Evolutionary conservation across 2,797 vertebrate genomes (phyloP).

Genomic region (Typhlichthys eigenmanni): DNA sequence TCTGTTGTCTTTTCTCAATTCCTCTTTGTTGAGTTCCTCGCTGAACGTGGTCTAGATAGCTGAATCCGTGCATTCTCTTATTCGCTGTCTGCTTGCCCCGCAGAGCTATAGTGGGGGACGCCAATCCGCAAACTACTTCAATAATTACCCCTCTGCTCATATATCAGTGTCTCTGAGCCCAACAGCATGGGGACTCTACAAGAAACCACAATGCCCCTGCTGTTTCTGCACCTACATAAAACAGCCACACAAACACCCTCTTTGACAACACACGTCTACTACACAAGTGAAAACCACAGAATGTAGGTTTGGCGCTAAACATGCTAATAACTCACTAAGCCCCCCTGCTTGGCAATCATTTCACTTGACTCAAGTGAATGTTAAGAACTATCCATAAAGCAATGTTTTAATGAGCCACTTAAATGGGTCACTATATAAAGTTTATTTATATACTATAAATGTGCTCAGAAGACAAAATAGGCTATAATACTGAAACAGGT

Average conservation of each 20-base stretch:
- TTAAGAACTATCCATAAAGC: conserved; percentile 39
- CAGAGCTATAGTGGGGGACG: conserved; percentile 29
- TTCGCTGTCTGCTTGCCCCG: conserved; percentile 34
- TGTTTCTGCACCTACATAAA: conserved; percentile 59
- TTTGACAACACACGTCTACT: conserved; percentile 54
- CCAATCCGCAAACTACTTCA: conserved; percentile 57
- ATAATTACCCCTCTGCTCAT: conserved; percentile 65
- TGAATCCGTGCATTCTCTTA: conserved; percentile 34
- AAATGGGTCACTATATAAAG: conserved; percentile 27
- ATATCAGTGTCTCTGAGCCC: conserved; percentile 55
- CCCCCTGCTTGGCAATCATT: conserved; percentile 41
- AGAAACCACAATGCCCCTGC: conserved; percentile 59
- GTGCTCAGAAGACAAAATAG: conserved; percentile 30
- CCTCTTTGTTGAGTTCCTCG: conserved; percentile 4
- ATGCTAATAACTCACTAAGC: conserved; percentile 39
- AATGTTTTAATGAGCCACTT: conserved; percentile 43
- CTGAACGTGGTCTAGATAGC: conserved; percentile 8
- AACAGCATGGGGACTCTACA: conserved; percentile 39
- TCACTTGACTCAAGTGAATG: conserved; percentile 47
- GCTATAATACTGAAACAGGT: conserved; percentile 21
- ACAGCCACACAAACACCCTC: conserved; percentile 45
- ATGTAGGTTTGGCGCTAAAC: conserved; percentile 53
- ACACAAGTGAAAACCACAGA: conserved; percentile 62
- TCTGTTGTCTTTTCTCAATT: conserved; percentile 13
- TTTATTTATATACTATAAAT: conserved; percentile 28